phyloP scores from a whole-genome alignment of 2,113 vertebrate genomes.

The Aphyosemion australe region DNA sequence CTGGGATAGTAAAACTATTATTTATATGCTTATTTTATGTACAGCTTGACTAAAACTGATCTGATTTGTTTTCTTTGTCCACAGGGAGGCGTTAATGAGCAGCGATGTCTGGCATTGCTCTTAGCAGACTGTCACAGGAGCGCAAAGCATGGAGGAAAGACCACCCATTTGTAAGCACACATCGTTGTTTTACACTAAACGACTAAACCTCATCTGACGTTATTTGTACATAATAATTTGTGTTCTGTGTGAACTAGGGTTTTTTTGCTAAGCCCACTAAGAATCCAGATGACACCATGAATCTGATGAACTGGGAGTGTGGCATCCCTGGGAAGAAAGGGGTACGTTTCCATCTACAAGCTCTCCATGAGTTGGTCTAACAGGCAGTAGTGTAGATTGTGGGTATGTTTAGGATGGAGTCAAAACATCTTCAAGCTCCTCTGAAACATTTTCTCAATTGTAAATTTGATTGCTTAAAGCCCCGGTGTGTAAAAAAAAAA shows the following conservation, averaged over 20 bases:
- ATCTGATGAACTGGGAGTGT: constrained; percentile 99
- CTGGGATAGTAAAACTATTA: neutral
- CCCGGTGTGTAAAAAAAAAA: no score
- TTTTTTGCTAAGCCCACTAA: constrained; percentile 98
- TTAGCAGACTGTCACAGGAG: constrained; percentile 98
- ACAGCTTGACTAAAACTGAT: constrained; percentile 3
- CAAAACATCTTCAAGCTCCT: no score
- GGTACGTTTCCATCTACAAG: constrained; percentile 76
- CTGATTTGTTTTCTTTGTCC: constrained; percentile 46
- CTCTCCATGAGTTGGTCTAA: no score
- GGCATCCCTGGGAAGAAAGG: constrained; percentile 98
- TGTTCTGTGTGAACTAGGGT: constrained; percentile 76
- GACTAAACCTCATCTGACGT: neutral
- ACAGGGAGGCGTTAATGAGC: constrained; percentile 77
- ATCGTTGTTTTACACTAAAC: neutral
- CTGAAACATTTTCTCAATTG: no score
- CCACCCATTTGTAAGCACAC: constrained; percentile 93
- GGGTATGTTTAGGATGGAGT: no score
- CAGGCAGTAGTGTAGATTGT: no score
- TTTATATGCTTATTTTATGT: no score
- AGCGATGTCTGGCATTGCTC: constrained; percentile 96
- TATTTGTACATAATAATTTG: neutral
- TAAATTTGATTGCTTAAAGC: no score
- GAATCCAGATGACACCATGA: constrained; percentile 98
- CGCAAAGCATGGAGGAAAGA: constrained; percentile 99